These are phyloP conservation scores for Tipula lateralis DNA, from an alignment of 2,888 invertebrate genomes.

Conservation along the genomic window DNA sequence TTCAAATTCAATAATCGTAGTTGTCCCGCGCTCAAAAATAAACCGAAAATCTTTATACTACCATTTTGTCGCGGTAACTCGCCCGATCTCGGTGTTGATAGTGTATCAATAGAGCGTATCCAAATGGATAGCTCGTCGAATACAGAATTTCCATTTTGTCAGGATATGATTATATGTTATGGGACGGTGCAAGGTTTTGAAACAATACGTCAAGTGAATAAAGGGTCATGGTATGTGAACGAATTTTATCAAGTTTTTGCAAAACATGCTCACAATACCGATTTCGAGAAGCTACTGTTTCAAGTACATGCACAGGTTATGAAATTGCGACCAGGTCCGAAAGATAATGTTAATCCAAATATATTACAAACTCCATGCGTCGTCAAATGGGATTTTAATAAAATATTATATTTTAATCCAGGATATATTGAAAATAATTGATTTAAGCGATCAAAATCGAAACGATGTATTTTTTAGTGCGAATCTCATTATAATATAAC, in stretches of 20 bases:
- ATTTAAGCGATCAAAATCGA: too few relatives aligned
- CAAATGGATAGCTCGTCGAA: neutral
- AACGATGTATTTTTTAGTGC: neutral
- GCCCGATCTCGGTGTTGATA: neutral
- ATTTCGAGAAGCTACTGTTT: neutral
- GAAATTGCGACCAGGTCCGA: neutral
- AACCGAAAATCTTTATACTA: slow-evolving; percentile 5
- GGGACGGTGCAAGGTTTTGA: neutral
- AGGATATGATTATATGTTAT: slow-evolving; percentile 14
- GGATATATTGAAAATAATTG: neutral
- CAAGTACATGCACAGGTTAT: neutral
- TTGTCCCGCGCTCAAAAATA: slow-evolving; percentile 11
- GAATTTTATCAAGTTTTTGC: slow-evolving; percentile 20
- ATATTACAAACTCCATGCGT: neutral
- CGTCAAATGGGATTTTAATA: neutral
- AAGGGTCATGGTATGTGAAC: slow-evolving; percentile 12
- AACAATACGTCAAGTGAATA: neutral
- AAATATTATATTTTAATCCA: neutral
- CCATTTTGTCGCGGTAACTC: neutral
- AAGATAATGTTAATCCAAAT: neutral
- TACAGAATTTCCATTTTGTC: neutral
- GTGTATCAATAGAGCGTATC: neutral
- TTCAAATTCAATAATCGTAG: neutral
- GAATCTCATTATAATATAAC: neutral
- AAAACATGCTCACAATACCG: neutral